phyloP scores from a whole-genome alignment of 2,888 invertebrate species.

The Volucella inanis region DNA sequence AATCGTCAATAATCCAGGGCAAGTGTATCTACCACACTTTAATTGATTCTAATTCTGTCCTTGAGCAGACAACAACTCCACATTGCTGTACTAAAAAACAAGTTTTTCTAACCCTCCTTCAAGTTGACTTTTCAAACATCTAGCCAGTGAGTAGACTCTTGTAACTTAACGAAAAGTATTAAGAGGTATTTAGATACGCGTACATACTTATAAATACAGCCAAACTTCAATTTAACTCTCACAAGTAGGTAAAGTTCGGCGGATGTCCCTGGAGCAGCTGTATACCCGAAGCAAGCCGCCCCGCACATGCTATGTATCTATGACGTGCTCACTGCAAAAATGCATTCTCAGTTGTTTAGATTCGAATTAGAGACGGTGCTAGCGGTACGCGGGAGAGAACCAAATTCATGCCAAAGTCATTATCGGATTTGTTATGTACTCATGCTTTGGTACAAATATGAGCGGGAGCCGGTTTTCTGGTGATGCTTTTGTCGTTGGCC shows the following conservation, averaged over 20 bases:
- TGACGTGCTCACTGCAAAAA: constrained; percentile 34
- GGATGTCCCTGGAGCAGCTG: constrained; percentile 60
- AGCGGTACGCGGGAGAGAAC: constrained; percentile 37
- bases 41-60: constrained; percentile 38
- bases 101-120: constrained; percentile 28
- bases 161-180: constrained; percentile 53
- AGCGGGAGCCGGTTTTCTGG: constrained; percentile 62
- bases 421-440: constrained; percentile 63
- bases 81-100: constrained; percentile 8
- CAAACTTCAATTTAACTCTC: constrained; percentile 25
- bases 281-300: neutral
- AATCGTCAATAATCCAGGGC: constrained; percentile 39
- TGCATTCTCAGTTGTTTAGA: constrained; percentile 10
- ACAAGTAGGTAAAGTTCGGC: constrained; percentile 70
- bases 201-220: constrained; percentile 9
- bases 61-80: constrained; percentile 57
- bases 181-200: neutral
- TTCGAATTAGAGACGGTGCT: constrained; percentile 29
- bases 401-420: constrained; percentile 72
- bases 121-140: constrained; percentile 28
- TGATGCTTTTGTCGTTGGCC: constrained; percentile 71
- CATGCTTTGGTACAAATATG: constrained; percentile 25
- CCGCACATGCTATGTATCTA: constrained; percentile 31
- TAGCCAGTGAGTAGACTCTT: constrained; percentile 28
- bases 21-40: constrained; percentile 32